phyloP scores from a whole-genome alignment of 2,888 invertebrate species.

The Orchesella flavescens region DNA sequence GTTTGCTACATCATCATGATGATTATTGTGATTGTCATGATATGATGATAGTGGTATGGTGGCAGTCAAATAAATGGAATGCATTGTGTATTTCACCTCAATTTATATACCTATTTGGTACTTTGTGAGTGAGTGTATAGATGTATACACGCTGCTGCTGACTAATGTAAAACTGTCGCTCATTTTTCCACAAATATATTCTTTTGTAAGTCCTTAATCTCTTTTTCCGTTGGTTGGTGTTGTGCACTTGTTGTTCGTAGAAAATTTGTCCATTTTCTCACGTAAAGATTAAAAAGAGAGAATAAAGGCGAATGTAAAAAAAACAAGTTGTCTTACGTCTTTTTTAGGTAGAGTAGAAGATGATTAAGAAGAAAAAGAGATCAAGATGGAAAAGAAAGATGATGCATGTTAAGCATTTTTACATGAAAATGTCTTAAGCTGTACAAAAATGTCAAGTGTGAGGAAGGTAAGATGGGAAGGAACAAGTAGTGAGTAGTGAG shows the following conservation, averaged over 20 bases:
- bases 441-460: constrained; percentile 59
- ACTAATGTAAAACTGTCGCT: constrained; percentile 59
- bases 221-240: constrained; percentile 25
- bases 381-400: constrained; percentile 40
- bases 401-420: constrained; percentile 38
- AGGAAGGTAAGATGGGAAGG: constrained; percentile 3
- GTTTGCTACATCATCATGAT: constrained; percentile 2
- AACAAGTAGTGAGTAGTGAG: background rate
- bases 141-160: too few species aligned
- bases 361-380: constrained; percentile 55
- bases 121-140: too few species aligned
- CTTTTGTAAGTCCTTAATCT: constrained; percentile 45
- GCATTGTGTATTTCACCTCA: constrained; percentile 33
- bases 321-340: background rate
- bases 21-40: background rate
- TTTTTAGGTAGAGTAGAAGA: constrained; percentile 39
- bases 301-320: constrained; percentile 17
- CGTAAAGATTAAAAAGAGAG: constrained; percentile 62
- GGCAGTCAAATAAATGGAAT: constrained; percentile 23
- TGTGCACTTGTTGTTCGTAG: constrained; percentile 8
- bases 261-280: constrained; percentile 63
- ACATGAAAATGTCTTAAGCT: constrained; percentile 51
- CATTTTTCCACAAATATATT: constrained; percentile 47
- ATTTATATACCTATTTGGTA: constrained; percentile 18
- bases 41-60: constrained; percentile 20